phyloP scores from a whole-genome alignment of 2,797 vertebrate genomes.

The Pseudocheirus occidentalis region DNA sequence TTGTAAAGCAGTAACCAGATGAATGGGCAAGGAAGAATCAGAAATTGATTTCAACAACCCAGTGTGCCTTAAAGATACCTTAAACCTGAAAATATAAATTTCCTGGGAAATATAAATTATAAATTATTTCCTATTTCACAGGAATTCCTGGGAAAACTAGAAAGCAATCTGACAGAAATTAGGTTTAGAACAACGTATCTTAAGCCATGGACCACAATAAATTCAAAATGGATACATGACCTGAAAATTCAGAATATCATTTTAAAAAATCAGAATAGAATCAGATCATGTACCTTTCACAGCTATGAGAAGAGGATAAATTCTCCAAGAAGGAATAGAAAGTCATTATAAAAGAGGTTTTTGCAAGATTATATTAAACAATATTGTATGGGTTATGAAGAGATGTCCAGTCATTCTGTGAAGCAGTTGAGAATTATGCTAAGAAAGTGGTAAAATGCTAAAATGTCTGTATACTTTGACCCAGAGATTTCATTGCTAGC shows the following conservation, averaged over 20 bases:
- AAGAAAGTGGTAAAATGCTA: background rate
- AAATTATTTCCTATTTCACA: background rate
- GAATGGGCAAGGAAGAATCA: background rate
- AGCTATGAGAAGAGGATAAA: background rate
- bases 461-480: background rate
- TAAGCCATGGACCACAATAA: background rate
- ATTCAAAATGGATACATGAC: background rate
- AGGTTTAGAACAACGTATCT: background rate
- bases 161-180: background rate
- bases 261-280: background rate
- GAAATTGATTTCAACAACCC: background rate
- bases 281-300: background rate
- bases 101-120: background rate
- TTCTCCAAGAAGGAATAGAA: background rate
- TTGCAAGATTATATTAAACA: background rate
- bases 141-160: background rate
- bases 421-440: background rate
- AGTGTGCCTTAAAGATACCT: background rate
- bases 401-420: background rate
- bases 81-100: background rate
- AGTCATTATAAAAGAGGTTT: background rate
- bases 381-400: background rate
- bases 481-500: background rate
- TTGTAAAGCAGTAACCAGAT: background rate
- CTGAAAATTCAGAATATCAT: background rate